Base-by-base conservation (phyloP, 2,113 vertebrate species). In the Arenaria interpres region DNA sequence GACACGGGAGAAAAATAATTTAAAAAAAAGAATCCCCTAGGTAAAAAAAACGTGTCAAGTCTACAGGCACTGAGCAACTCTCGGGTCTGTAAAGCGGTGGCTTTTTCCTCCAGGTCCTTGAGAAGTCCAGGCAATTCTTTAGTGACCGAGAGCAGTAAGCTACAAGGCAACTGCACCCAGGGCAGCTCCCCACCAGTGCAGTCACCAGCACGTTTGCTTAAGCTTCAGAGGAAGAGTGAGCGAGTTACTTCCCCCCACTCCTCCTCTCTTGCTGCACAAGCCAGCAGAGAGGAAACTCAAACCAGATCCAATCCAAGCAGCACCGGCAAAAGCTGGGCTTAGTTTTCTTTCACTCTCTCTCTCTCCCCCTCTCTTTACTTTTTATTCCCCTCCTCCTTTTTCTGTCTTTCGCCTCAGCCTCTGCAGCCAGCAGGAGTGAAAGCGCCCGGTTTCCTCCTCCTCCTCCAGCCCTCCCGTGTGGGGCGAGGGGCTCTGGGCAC, bases 251-350 rank as follows among this genome's bases (percentile, higher is more conserved):
- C 53, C 91, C 93, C 89, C 95, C 75, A 85, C 96, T 90, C 71
- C 81, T 93, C 95, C 94, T 96, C 91, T 85, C 88, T 41, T 3
- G 87, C 87, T 57, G 85, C 90, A 88, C 75, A 95, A 95, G 96
- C 93, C 97, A 73, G 84, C 88, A 76, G 92, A 96, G 92, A 95
- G 96, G 91, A 92, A 96, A 96, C 94, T 85, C 93, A 91, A 96
- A 96, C 92, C 96, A 92, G 96, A 95, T 85, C 93, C 95, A 92
- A 96, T 86, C 96, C 93, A 91, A 94, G 95, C 90, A 93, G 90
- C 96, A 97, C 96, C 90, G 77, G 88, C 95, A 96, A 91, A 72
- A 96, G 88, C 96, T 95, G 96, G 85, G 95, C 88, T 97, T 88
- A 88, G 93, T 87, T 94, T 92, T 96, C 92, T 82, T 81, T 89